A percentile compares a stretch with the other conserved stretches of the same genome.
Conservation (phyloP, 1,140 invertebrate species). For the Zaprionus africanus region DNA sequence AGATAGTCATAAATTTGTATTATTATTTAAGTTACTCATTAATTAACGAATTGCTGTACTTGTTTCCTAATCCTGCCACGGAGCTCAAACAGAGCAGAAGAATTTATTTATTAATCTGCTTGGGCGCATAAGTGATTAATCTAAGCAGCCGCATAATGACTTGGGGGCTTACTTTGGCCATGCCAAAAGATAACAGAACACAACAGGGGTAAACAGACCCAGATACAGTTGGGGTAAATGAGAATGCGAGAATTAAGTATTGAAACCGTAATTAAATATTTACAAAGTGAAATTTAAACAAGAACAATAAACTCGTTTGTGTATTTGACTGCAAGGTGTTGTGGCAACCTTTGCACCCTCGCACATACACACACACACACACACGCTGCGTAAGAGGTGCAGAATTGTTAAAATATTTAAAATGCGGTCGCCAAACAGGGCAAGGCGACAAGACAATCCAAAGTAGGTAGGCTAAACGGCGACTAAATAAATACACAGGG, state of each 20-base stretch:
- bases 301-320: constrained; percentile 59
- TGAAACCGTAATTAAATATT: constrained; percentile 71
- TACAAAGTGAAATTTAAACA: constrained; percentile 52
- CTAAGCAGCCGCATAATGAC: constrained; percentile 21
- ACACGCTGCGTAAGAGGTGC: constrained; percentile 47
- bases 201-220: constrained; percentile 3
- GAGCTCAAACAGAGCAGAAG: neutral
- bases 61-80: neutral
- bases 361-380: neutral
- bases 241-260: constrained; percentile 30
- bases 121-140: constrained; percentile 8
- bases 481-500: constrained; percentile 40
- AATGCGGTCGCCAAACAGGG: constrained; percentile 16
- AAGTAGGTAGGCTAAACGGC: constrained; percentile 27
- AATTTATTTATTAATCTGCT: constrained; percentile 15
- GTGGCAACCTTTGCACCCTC: neutral
- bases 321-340: neutral
- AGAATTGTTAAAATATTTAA: constrained; percentile 75
- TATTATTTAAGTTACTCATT: too few relatives aligned
- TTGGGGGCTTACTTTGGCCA: constrained; percentile 5
- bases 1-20: too few relatives aligned
- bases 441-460: constrained; percentile 30
- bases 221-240: constrained; percentile 16
- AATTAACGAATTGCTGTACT: neutral
- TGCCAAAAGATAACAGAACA: constrained; percentile 1